phyloP scores from a whole-genome alignment of 2,113 vertebrate genomes.

The Nannobrachium achirus region DNA sequence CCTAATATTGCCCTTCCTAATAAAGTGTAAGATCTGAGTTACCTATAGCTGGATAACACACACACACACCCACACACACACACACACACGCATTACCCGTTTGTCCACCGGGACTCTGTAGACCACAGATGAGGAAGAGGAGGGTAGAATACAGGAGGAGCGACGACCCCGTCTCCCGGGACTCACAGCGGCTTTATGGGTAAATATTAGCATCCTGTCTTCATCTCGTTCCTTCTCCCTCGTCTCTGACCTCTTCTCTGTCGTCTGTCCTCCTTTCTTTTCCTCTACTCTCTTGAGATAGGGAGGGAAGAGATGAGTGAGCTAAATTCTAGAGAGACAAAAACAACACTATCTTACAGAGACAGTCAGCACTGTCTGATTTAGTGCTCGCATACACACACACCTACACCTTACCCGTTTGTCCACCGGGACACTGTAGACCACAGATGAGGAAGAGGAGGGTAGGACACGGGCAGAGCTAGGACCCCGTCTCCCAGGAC shows the following conservation, averaged over 20 bases:
- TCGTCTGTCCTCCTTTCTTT: background rate
- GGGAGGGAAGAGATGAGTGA: too few species aligned
- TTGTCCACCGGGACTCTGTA: slow-evolving; percentile 75
- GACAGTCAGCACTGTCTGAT: slow-evolving; percentile 23
- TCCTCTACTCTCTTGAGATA: slow-evolving; percentile 9
- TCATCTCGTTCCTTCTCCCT: slow-evolving; percentile 20
- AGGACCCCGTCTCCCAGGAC: slow-evolving; percentile 4
- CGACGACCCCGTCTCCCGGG: slow-evolving; percentile 9
- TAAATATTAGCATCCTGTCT: slow-evolving; percentile 11
- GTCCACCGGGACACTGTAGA: slow-evolving; percentile 75
- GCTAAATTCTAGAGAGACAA: too few species aligned
- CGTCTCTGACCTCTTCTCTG: background rate
- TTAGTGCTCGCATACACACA: too few species aligned
- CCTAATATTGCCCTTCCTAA: too few species aligned
- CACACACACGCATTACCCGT: slow-evolving; percentile 38
- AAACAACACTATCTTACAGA: slow-evolving; percentile 22
- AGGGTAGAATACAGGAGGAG: slow-evolving; percentile 22
- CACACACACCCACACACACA: background rate
- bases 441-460: slow-evolving; percentile 35
- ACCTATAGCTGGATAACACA: too few species aligned
- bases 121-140: slow-evolving; percentile 58
- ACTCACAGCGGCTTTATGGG: background rate
- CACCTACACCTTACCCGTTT: too few species aligned
- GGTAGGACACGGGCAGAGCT: background rate
- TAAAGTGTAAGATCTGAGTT: too few species aligned